Conservation (phyloP, 1,140 invertebrate genomes). For the Chymomyza costata region DNA sequence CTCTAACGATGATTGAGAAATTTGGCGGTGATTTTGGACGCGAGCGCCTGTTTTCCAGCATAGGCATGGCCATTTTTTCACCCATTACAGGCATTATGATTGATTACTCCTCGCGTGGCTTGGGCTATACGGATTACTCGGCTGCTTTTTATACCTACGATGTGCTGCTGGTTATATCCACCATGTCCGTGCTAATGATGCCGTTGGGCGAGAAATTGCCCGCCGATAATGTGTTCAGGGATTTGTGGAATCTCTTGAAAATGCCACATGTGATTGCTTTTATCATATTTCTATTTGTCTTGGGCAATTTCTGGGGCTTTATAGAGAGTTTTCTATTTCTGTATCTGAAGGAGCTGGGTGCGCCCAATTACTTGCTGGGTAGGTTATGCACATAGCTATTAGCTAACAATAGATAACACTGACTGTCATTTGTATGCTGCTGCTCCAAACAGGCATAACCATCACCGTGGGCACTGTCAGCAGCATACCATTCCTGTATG, state of each 20-base stretch:
- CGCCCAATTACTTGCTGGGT: conserved; percentile 87
- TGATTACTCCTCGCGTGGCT: conserved; percentile 79
- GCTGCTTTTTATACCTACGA: conserved; percentile 86
- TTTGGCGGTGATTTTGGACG: conserved; percentile 87
- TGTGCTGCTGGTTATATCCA: conserved; percentile 81
- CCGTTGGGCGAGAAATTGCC: conserved; percentile 83
- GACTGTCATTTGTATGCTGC: neutral
- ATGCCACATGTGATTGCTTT: conserved; percentile 85
- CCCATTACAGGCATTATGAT: conserved; percentile 87
- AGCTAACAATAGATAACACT: neutral
- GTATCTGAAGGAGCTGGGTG: conserved; percentile 87
- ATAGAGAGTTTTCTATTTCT: conserved; percentile 90
- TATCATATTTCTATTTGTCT: conserved; percentile 84
- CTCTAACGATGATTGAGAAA: conserved; percentile 86
- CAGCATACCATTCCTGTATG: conserved; percentile 86
- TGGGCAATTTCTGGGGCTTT: conserved; percentile 89
- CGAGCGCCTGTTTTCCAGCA: conserved; percentile 85
- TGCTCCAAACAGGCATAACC: conserved; percentile 79
- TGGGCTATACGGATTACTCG: conserved; percentile 86
- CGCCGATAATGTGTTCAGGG: conserved; percentile 82
- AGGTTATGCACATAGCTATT: conserved; percentile 47
- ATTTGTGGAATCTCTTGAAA: conserved; percentile 83
- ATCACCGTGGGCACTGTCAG: conserved; percentile 87
- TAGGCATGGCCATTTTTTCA: conserved; percentile 88
- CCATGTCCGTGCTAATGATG: conserved; percentile 83